phyloP scores from a whole-genome alignment of 2,797 vertebrate genomes.

The Halcyon leucocephala region DNA sequence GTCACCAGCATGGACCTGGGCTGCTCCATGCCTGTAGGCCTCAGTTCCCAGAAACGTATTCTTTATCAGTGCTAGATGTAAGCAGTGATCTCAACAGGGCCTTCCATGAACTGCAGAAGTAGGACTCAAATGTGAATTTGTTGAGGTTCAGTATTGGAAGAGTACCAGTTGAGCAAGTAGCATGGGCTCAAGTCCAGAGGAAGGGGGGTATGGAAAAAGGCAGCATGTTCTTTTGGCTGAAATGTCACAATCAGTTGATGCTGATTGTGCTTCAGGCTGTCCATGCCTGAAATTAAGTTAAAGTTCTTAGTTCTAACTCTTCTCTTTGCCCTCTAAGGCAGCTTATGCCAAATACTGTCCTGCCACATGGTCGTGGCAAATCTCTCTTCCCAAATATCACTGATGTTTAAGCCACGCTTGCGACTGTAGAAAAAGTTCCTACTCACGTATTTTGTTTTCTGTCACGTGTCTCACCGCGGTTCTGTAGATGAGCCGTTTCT shows the following conservation, averaged over 20 bases:
- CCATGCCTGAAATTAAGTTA: neutral
- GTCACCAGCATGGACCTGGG: fast-evolving
- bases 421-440: neutral
- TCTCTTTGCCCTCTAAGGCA: neutral
- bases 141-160: neutral
- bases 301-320: neutral
- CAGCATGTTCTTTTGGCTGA: neutral
- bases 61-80: neutral
- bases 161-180: neutral
- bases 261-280: neutral
- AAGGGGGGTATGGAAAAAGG: neutral
- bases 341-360: neutral
- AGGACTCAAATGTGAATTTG: fast-evolving
- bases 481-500: neutral
- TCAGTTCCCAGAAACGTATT: fast-evolving
- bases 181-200: neutral
- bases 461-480: neutral
- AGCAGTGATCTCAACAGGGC: neutral
- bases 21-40: neutral
- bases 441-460: neutral
- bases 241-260: neutral
- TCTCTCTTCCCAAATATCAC: neutral
- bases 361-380: neutral
- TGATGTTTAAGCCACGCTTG: fast-evolving
- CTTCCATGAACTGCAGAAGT: neutral